Base-by-base conservation (phyloP, 1,140 invertebrate species). In the Saxidomus purpurata region DNA sequence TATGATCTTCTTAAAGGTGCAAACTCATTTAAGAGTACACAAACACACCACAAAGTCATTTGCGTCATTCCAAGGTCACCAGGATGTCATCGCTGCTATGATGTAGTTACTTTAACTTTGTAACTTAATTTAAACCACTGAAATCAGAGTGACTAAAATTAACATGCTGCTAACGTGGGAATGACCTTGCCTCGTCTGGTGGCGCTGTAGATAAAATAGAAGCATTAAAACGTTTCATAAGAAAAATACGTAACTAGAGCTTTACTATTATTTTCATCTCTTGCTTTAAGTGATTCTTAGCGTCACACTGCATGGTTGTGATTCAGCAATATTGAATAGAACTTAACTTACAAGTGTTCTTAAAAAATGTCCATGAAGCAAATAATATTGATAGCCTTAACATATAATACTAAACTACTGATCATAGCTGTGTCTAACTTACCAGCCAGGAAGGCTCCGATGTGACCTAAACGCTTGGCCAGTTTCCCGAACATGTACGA, bases 401-500 rank as follows among this genome's bases (percentile, higher is more conserved):
- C 43, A 43, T 43, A 4, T 43, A 43, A 43, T 43, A n/a, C 43
- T 43, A 8, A 43, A 43, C 43, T 8, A 43, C 4, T 43, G 43
- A 15, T 8, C 4, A 43, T 15, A 43, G 43, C 43, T 8, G 43
- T 43, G 31, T 49, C 0, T 19, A 25, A 80, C 91, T 83, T 55
- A 93, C 93, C 93, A 85, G 71, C 80, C 15, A 59, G 36, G n/a
- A 94, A 88, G 4, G 92, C 67, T 4, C 83, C 31, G 6, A 88
- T 69, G 63, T 88, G 84, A 0, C 93, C 90, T 13, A 87, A 59
- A 15, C 71, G 86, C 61, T 82, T 79, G 52, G 69, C 55, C 19
- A 93, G 69, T 19, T 77, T 61, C 17, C 92, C 92, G 79, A 81
- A 88, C n/a, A 93, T 8, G 67, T 86, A 92, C 9, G 92, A 92